Evolutionary conservation across 2,113 vertebrate genomes (phyloP).

Genomic region (Hyaena hyaena): DNA sequence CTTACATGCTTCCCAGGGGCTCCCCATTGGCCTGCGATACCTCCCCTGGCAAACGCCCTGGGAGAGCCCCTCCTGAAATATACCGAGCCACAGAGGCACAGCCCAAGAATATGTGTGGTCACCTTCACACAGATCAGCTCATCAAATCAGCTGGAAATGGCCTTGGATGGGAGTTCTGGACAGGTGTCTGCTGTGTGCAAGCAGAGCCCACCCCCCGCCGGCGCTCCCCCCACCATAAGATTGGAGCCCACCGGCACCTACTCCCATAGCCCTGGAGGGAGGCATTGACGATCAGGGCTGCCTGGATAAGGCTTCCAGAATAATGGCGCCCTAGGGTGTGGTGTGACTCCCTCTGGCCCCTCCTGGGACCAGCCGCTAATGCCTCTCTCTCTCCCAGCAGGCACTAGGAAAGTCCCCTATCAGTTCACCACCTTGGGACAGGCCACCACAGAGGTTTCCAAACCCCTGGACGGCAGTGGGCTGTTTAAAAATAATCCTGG

Average conservation of each 20-base stretch:
- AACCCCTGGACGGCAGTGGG: conserved; percentile 85
- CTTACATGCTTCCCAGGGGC: rapidly evolving
- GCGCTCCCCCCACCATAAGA: no score
- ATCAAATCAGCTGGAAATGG: neutral
- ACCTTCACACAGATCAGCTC: neutral
- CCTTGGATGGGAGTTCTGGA: neutral
- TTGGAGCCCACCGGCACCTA: no score
- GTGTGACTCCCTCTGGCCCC: neutral
- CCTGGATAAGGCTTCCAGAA: neutral
- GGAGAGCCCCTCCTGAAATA: neutral
- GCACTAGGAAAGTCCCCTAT: conserved; percentile 86
- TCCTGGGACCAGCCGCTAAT: conserved; percentile 29
- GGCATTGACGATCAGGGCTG: neutral
- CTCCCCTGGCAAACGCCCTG: neutral
- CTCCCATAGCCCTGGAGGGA: neutral
- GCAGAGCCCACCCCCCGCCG: neutral
- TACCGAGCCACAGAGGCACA: rapidly evolving
- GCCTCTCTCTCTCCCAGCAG: conserved; percentile 87
- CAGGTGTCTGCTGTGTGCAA: neutral
- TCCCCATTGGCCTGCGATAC: neutral
- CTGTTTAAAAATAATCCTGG: conserved; percentile 87
- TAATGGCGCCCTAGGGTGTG: rapidly evolving
- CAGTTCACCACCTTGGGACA: conserved; percentile 88
- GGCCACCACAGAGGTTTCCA: conserved; percentile 87
- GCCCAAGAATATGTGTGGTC: neutral